A percentile compares a stretch with the other conserved stretches of the same genome.
These are phyloP conservation scores for Diloba caeruleocephala DNA, from an alignment of 2,888 invertebrate species.

Conservation along the genomic window DNA sequence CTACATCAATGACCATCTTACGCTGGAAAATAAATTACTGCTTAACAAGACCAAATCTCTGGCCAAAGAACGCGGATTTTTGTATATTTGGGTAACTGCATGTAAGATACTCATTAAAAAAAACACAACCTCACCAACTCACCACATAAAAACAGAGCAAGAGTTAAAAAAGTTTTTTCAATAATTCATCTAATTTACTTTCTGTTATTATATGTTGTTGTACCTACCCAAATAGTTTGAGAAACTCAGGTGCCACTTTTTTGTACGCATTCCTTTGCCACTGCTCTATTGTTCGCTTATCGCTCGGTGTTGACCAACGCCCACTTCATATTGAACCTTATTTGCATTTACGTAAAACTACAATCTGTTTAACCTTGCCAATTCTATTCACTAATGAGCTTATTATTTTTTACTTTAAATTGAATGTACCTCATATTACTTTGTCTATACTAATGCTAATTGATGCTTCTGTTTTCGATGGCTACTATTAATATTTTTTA, in stretches of 20 bases:
- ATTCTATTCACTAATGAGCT: background rate
- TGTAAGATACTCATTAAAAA: conserved; percentile 1
- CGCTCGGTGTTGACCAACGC: background rate
- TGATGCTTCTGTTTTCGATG: conserved; percentile 1
- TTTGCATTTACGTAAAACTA: background rate
- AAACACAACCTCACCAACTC: background rate
- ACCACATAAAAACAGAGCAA: conserved; percentile 4
- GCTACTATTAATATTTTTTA: conserved; percentile 3
- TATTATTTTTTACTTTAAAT: background rate
- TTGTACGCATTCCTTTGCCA: background rate
- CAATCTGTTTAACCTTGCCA: background rate
- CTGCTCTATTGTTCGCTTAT: conserved; percentile 3
- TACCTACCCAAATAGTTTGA: background rate
- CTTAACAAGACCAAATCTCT: background rate
- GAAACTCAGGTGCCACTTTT: conserved; percentile 6
- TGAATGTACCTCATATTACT: background rate
- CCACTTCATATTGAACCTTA: background rate
- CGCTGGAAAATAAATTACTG: conserved; percentile 1
- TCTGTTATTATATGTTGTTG: background rate
- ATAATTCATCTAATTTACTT: background rate
- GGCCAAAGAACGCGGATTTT: conserved; percentile 1
- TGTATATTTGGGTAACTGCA: background rate
- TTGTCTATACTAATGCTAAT: background rate
- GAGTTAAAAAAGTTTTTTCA: conserved; percentile 1
- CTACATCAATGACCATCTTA: conserved; percentile 3